phyloP scores from a whole-genome alignment of 2,888 invertebrate species.

The Urechis unicinctus region DNA sequence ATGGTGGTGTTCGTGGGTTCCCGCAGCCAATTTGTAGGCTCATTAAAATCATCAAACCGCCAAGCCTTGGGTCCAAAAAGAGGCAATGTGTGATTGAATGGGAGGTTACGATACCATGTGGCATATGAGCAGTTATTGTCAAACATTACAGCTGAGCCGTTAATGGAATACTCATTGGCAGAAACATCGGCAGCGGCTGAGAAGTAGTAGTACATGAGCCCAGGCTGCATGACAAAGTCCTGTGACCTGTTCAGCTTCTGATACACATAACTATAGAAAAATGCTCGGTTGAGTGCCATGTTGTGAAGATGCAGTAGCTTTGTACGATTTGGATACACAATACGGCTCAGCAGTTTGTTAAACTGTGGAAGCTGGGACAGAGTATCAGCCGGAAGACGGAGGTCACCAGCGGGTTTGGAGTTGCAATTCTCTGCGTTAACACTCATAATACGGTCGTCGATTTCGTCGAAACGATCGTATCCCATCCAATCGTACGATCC shows the following conservation, averaged over 20 bases:
- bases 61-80: constrained; percentile 89
- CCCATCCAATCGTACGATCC: constrained; percentile 73
- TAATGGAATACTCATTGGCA: constrained; percentile 76
- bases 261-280: constrained; percentile 65
- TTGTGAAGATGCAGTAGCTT: constrained; percentile 88
- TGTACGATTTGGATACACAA: constrained; percentile 81
- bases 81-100: constrained; percentile 88
- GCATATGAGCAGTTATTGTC: constrained; percentile 90
- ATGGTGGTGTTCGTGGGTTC: constrained; percentile 93
- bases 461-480: constrained; percentile 82
- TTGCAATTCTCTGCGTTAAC: constrained; percentile 83
- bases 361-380: constrained; percentile 62
- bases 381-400: constrained; percentile 75
- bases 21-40: constrained; percentile 88
- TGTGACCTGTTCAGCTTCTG: constrained; percentile 26
- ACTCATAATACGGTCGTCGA: constrained; percentile 74
- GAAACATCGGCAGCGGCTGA: constrained; percentile 93
- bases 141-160: constrained; percentile 83
- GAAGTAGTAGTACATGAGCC: constrained; percentile 95
- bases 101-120: constrained; percentile 84
- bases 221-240: constrained; percentile 67
- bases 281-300: constrained; percentile 90
- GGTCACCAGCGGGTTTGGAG: constrained; percentile 75
- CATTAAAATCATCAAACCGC: constrained; percentile 55
- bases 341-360: constrained; percentile 60